Percentiles rank a stretch among this genome's conserved stretches.
These are phyloP conservation scores for Sminthopsis crassicaudata DNA, from an alignment of 2,113 vertebrate genomes.

Conservation along the genomic window DNA sequence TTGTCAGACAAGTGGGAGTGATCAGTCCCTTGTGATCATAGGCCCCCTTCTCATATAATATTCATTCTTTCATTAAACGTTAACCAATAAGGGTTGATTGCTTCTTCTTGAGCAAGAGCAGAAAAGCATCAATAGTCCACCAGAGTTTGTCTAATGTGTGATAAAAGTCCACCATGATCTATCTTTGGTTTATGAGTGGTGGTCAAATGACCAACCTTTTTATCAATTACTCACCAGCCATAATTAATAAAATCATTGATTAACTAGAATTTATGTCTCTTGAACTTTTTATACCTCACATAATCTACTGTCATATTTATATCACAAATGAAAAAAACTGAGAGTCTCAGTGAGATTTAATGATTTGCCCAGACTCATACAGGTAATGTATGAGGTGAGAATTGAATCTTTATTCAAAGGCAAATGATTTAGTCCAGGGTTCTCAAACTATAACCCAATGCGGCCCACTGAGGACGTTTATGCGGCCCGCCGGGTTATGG, in stretches of 20 bases:
- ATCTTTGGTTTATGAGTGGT: background rate
- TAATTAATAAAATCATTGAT: background rate
- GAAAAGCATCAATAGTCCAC: background rate
- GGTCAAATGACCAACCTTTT: background rate
- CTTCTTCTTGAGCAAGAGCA: background rate
- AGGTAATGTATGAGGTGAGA: background rate
- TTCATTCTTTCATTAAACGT: background rate
- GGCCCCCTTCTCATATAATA: too few relatives aligned
- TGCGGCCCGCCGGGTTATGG: too few relatives aligned
- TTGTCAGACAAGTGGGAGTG: background rate
- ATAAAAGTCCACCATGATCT: background rate
- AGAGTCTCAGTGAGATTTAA: background rate
- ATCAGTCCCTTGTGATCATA: background rate
- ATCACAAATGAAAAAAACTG: background rate
- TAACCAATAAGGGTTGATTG: background rate
- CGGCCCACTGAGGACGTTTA: too few relatives aligned
- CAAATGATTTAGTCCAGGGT: background rate
- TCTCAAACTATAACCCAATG: too few relatives aligned
- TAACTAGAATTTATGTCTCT: background rate
- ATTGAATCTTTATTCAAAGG: background rate
- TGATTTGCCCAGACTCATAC: background rate
- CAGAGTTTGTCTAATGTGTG: too few relatives aligned
- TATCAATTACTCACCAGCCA: background rate
- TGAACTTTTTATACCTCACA: background rate
- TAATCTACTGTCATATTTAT: background rate